A percentile compares a stretch with the other conserved stretches of the same genome.
These are phyloP conservation scores for Scomber scombrus DNA, from an alignment of 2,113 vertebrate species.

Conservation along the genomic window DNA sequence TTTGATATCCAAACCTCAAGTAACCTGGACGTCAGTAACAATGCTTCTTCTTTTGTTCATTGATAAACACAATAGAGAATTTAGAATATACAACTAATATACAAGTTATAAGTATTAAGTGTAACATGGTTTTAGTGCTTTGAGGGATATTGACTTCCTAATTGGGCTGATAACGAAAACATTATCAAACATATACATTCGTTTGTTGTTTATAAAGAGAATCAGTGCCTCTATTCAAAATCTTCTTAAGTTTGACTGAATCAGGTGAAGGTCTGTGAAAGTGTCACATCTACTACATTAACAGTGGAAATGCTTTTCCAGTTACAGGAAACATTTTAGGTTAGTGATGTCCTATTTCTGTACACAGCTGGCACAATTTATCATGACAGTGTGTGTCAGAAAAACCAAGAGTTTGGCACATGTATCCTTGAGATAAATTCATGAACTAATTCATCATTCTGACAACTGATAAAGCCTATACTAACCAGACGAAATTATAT, in stretches of 20 bases:
- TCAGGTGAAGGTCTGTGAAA: not conserved
- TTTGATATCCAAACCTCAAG: not conserved
- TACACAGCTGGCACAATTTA: slow-evolving; percentile 46
- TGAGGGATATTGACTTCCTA: not conserved
- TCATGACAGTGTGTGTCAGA: slow-evolving; percentile 11
- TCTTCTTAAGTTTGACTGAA: not conserved
- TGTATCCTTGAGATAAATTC: not conserved
- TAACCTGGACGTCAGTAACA: not conserved
- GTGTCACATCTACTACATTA: not conserved
- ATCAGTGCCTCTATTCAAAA: not conserved
- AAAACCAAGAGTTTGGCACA: not conserved
- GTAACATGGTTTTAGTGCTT: not conserved
- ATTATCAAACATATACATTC: too few species aligned
- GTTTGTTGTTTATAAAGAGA: too few species aligned
- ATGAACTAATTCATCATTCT: not conserved
- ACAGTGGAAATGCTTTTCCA: not conserved
- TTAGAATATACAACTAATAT: not conserved
- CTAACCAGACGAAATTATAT: not conserved
- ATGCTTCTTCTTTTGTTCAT: not conserved
- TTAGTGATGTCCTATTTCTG: slow-evolving; percentile 57
- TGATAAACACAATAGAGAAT: not conserved
- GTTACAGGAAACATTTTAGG: not conserved
- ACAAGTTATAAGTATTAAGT: too few species aligned
- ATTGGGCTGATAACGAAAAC: too few species aligned
- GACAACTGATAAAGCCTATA: not conserved